Evolutionary conservation across 2,113 vertebrate species (phyloP).

Genomic region (Morone saxatilis): DNA sequence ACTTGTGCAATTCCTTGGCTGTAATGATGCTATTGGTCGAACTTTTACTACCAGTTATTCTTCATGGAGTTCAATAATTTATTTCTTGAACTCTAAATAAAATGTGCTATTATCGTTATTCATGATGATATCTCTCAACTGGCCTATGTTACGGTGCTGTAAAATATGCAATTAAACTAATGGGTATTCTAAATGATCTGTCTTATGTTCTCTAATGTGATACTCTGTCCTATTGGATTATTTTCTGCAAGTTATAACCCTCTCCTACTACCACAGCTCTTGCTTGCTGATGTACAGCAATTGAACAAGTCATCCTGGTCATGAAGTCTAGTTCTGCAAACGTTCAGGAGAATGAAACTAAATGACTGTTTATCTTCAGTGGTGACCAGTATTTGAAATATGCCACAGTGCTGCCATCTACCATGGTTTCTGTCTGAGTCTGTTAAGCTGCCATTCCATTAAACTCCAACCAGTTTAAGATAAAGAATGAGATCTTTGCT

Average conservation of each 20-base stretch:
- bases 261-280: background rate
- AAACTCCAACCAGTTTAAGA: constrained; percentile 20
- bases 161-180: background rate
- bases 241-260: constrained; percentile 3
- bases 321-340: constrained; percentile 21
- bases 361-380: constrained; percentile 1
- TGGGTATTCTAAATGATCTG: background rate
- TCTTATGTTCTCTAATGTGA: background rate
- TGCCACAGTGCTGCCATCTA: background rate
- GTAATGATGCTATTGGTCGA: background rate
- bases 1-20: background rate
- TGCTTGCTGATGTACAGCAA: background rate
- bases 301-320: constrained; percentile 8
- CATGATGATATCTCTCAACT: background rate
- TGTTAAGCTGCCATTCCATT: constrained; percentile 17
- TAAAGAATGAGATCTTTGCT: constrained; percentile 24
- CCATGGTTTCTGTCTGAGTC: background rate
- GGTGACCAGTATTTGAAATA: constrained; percentile 22
- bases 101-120: constrained; percentile 3
- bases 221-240: background rate
- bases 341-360: background rate
- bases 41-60: background rate
- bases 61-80: constrained; percentile 1
- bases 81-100: constrained; percentile 7
- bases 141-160: background rate